Percentiles rank a stretch among this genome's conserved stretches.
Conservation (phyloP, 2,797 vertebrate species). For the Peromyscus attwateri region DNA sequence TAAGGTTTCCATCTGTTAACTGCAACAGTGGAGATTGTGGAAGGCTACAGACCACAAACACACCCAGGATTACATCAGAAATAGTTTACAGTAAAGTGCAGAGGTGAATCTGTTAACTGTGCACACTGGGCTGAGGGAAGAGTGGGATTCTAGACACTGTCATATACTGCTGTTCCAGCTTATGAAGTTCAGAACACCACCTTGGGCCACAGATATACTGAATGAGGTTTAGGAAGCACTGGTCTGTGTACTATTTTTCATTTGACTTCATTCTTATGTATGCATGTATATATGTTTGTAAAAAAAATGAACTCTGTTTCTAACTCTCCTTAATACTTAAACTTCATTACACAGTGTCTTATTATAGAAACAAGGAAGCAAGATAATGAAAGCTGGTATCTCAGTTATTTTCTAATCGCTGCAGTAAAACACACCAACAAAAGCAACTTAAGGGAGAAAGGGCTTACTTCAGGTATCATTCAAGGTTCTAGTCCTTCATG, state of each 20-base stretch:
- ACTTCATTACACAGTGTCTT: background rate
- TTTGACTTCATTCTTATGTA: slow-evolving; percentile 4
- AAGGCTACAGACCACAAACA: background rate
- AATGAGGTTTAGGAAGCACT: background rate
- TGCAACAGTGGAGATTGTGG: background rate
- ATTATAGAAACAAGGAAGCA: background rate
- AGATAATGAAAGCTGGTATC: background rate
- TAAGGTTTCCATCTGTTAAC: slow-evolving; percentile 24
- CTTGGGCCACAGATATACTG: background rate
- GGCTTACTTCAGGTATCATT: background rate
- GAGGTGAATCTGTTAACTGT: background rate
- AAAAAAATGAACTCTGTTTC: background rate
- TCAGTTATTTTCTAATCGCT: background rate
- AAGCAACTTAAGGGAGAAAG: background rate
- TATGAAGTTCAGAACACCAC: background rate
- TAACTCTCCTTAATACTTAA: background rate
- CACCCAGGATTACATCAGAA: background rate
- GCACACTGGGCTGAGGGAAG: background rate
- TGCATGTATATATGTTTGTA: background rate
- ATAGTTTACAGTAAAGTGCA: background rate
- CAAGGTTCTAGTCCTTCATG: background rate
- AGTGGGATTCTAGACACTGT: background rate
- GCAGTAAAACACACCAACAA: background rate
- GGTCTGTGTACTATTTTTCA: background rate
- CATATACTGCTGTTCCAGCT: background rate